Evolutionary conservation across 2,797 vertebrate species (phyloP), one percentile per base, ranked within the genome.

Genomic region (Gouania willdenowi): DNA sequence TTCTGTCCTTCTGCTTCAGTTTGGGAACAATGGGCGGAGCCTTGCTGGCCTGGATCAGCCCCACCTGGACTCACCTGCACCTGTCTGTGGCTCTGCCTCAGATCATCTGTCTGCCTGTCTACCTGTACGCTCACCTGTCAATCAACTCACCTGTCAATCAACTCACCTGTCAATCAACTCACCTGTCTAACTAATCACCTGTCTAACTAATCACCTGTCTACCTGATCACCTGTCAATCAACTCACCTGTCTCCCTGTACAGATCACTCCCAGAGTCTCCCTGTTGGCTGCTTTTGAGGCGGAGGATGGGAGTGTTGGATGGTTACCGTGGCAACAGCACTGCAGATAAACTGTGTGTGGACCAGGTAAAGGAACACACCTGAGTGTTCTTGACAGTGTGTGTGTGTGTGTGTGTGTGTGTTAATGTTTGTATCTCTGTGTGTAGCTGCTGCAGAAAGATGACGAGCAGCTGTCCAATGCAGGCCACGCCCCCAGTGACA

Each of bases 221-320:
- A n/a, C n/a, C n/a, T n/a, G n/a, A n/a, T n/a, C n/a, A n/a, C n/a
- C n/a, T n/a, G n/a, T n/a, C n/a, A n/a, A n/a, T n/a, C n/a, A n/a
- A n/a, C n/a, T n/a, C n/a, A n/a, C n/a, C n/a, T 12, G 2, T 26
- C 4, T 35, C 0, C 16, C 5, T 29, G 24, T 11, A 12, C 19
- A 86, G 84, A 1, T 74, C 59, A 0, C 78, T 88, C 34, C 85
- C 87, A 13, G 86, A 89, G 56, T 89, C 86, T 20, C 87, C 86
- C 2, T 49, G 65, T 19, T 89, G 87, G 87, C 10, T 88, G 45
- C 3, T 76, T 37, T 20, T 87, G 1, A 85, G 36, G 29, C 68
- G 41, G 40, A 84, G 36, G 40, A 53, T 3, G 6, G 58, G 77
- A 1, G 55, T 69, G 3, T 29, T 89, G 41, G 71, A 86, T 3